Conservation (phyloP, 2,888 invertebrate species). For the Galeruca laticollis region DNA sequence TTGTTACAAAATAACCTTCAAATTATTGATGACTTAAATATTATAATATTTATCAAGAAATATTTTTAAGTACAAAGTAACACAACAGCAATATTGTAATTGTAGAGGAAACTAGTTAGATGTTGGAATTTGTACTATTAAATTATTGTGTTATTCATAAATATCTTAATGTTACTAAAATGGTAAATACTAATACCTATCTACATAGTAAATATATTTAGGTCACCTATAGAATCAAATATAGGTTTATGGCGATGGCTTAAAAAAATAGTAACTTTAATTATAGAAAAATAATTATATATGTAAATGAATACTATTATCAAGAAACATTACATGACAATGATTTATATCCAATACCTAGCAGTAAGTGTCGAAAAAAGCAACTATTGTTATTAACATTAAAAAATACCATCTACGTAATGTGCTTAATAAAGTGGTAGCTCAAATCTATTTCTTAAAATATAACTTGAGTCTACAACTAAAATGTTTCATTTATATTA, state of each 20-base stretch:
- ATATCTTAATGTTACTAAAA: conserved; percentile 3
- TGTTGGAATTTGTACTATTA: conserved; percentile 28
- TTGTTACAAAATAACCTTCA: not conserved
- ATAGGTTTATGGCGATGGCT: not conserved
- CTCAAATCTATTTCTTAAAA: conserved; percentile 21
- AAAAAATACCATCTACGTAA: not conserved
- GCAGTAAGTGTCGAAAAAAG: not conserved
- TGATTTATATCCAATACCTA: not conserved
- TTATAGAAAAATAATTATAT: not conserved
- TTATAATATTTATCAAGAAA: not conserved
- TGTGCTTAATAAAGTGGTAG: not conserved
- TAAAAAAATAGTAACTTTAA: not conserved
- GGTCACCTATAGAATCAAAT: not conserved
- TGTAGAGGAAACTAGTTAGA: conserved; percentile 12
- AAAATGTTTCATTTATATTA: conserved; percentile 40
- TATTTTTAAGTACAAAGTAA: not conserved
- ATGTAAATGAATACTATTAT: conserved; percentile 19
- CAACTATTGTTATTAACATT: not conserved
- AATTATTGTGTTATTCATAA: conserved; percentile 6
- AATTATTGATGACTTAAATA: not conserved
- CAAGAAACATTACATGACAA: conserved; percentile 19
- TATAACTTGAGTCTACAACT: conserved; percentile 25
- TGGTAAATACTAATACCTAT: conserved; percentile 10
- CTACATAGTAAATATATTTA: conserved; percentile 21
- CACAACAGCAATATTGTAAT: not conserved